A percentile compares a stretch with the other conserved stretches of the same genome.
These are phyloP conservation scores for Dicyrtoma fusca DNA, from an alignment of 2,888 invertebrate genomes.

Conservation along the genomic window DNA sequence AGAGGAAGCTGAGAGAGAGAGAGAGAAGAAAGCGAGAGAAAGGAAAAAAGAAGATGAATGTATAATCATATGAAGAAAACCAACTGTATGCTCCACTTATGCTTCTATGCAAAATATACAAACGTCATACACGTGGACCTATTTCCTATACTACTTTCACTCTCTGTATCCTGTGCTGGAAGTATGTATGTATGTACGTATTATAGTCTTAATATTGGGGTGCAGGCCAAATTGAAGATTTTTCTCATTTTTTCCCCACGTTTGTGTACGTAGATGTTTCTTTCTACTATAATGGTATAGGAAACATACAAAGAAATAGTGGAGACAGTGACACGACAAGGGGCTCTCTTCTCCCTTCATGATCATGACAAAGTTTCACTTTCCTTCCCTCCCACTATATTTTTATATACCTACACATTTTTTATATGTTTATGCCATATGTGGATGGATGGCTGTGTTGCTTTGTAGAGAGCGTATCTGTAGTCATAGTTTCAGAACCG, in stretches of 20 bases:
- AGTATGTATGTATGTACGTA: no score
- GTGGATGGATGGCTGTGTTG: slow-evolving; percentile 7
- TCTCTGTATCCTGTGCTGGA: background rate
- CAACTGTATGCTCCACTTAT: background rate
- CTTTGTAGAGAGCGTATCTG: background rate
- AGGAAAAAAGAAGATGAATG: background rate
- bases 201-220: no score
- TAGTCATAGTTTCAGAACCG: background rate
- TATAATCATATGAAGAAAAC: no score
- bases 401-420: no score
- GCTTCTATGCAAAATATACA: background rate
- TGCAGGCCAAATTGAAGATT: no score
- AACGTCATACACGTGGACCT: background rate
- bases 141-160: background rate
- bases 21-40: background rate
- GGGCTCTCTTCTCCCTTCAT: background rate
- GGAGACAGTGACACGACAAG: no score
- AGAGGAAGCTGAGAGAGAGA: background rate
- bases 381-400: no score
- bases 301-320: no score
- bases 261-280: no score
- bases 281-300: no score
- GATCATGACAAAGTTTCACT: slow-evolving; percentile 3
- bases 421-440: no score
- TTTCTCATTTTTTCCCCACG: no score